Evolutionary conservation across 2,888 invertebrate genomes (phyloP).

Genomic region (Orthosia cruda): DNA sequence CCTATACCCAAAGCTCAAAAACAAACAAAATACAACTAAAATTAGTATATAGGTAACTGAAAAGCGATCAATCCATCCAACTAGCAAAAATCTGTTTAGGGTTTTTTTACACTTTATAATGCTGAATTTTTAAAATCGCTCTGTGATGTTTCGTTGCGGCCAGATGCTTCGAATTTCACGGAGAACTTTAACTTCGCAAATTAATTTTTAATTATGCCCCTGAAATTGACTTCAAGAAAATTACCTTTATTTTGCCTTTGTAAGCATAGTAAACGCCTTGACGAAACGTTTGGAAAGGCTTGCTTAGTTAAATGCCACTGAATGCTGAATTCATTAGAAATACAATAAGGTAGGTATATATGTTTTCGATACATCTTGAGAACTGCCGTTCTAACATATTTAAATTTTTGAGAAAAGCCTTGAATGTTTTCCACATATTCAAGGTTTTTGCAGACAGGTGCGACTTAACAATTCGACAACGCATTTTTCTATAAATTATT

Average conservation of each 20-base stretch:
- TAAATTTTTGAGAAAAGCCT: too few relatives aligned
- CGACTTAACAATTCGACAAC: too few relatives aligned
- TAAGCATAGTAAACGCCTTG: background rate
- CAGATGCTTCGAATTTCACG: slow-evolving; percentile 37
- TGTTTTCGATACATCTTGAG: too few relatives aligned
- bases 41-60: too few relatives aligned
- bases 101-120: background rate
- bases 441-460: too few relatives aligned
- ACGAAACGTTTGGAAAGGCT: background rate
- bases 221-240: background rate
- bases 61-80: background rate
- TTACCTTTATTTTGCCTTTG: background rate
- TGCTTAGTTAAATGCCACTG: too few relatives aligned
- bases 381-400: too few relatives aligned
- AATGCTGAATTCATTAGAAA: too few relatives aligned
- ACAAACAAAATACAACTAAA: background rate
- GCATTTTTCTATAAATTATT: too few relatives aligned
- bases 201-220: background rate
- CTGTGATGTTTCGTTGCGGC: slow-evolving; percentile 9
- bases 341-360: too few relatives aligned
- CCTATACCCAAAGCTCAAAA: background rate
- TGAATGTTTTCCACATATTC: too few relatives aligned
- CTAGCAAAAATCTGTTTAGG: background rate
- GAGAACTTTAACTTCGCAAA: slow-evolving; percentile 6
- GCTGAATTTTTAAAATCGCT: background rate